These are phyloP conservation scores for Campylomormyrus numenius DNA, from an alignment of 2,113 vertebrate genomes.

Conservation along the genomic window DNA sequence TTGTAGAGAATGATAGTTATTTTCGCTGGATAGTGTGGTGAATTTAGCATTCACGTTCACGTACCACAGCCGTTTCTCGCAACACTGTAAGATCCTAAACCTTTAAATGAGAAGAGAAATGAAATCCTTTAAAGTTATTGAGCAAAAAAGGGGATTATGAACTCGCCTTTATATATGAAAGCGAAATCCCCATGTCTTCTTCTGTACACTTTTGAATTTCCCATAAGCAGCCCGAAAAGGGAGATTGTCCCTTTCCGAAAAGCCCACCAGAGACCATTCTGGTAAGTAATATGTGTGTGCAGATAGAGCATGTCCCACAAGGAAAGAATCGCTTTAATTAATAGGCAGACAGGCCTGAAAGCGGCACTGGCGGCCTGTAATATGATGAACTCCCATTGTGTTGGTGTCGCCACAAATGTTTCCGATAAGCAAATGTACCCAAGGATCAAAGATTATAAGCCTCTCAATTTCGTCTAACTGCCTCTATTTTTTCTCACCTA, in stretches of 20 bases:
- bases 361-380: constrained; percentile 57
- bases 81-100: constrained; percentile 58
- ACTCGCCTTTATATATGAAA: constrained; percentile 65
- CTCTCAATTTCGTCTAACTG: constrained; percentile 58
- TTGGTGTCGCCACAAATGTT: constrained; percentile 63
- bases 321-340: constrained; percentile 58
- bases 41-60: neutral
- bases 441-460: constrained; percentile 77
- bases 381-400: constrained; percentile 66
- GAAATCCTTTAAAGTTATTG: constrained; percentile 69
- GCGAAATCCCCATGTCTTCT: constrained; percentile 69
- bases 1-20: neutral
- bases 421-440: constrained; percentile 64
- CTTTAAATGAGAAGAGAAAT: constrained; percentile 60
- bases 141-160: constrained; percentile 65
- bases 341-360: constrained; percentile 52
- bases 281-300: constrained; percentile 33
- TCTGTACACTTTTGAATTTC: constrained; percentile 64
- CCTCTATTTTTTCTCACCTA: constrained; percentile 48
- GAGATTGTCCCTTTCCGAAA: constrained; percentile 55
- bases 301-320: constrained; percentile 46
- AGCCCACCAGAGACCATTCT: constrained; percentile 62
- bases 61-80: constrained; percentile 11
- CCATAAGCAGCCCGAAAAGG: constrained; percentile 61
- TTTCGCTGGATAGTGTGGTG: neutral